phyloP scores from a whole-genome alignment of 2,113 vertebrate genomes.

The Haliaeetus leucogaster region DNA sequence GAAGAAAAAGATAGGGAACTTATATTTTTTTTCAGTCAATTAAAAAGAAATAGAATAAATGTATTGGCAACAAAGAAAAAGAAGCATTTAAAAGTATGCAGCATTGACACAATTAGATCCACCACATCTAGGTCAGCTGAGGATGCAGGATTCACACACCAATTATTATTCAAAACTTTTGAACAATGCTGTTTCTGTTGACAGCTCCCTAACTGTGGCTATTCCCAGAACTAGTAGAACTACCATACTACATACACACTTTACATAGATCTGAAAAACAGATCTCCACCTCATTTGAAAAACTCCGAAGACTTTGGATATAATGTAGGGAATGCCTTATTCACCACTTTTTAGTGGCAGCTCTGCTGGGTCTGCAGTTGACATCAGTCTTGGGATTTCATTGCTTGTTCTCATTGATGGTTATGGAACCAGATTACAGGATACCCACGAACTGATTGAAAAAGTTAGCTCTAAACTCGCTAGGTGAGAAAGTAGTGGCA shows the following conservation, averaged over 20 bases:
- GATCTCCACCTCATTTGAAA: not conserved
- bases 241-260: not conserved
- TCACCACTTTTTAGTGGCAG: not conserved
- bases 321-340: not conserved
- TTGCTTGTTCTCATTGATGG: not conserved
- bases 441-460: not conserved
- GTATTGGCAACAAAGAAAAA: not conserved
- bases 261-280: not conserved
- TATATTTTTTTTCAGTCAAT: not conserved
- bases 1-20: not conserved
- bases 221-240: not conserved
- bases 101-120: constrained; percentile 34
- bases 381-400: not conserved
- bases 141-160: not conserved
- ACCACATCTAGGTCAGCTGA: constrained; percentile 45
- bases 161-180: constrained; percentile 48
- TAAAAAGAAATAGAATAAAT: not conserved
- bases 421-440: not conserved
- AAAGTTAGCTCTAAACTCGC: not conserved
- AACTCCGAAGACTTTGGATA: not conserved
- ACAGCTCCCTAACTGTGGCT: not conserved
- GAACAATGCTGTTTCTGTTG: not conserved
- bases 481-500: not conserved
- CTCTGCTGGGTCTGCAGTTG: not conserved
- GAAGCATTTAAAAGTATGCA: not conserved